These are phyloP conservation scores for Bungarus multicinctus DNA, from an alignment of 2,113 vertebrate genomes.

Conservation along the genomic window DNA sequence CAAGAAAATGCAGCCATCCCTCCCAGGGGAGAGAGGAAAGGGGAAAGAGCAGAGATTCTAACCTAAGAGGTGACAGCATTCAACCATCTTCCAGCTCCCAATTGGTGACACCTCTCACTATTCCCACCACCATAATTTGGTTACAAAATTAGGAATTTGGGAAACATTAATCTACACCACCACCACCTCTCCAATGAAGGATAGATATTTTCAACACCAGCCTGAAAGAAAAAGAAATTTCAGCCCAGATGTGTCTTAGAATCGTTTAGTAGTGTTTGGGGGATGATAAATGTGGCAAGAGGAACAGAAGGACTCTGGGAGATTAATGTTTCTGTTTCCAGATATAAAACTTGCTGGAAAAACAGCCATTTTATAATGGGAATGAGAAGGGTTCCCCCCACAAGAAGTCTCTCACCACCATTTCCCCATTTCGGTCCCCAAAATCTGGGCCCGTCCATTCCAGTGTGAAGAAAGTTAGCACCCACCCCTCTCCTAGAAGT, in stretches of 20 bases:
- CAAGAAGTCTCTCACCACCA: background rate
- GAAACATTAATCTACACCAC: background rate
- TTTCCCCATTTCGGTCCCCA: background rate
- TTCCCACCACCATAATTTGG: background rate
- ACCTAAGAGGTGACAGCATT: background rate
- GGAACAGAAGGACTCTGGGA: background rate
- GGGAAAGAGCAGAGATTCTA: background rate
- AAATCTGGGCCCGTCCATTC: background rate
- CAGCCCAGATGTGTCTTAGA: background rate
- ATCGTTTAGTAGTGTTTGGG: background rate
- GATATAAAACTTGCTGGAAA: background rate
- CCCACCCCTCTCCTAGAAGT: too few species aligned
- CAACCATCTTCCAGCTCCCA: background rate
- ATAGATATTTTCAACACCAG: background rate
- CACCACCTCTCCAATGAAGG: background rate
- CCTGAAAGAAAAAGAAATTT: background rate
- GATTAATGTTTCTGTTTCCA: background rate
- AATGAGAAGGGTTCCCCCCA: background rate
- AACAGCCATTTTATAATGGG: background rate
- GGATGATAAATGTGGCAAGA: background rate
- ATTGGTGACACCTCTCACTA: background rate
- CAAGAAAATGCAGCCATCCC: background rate
- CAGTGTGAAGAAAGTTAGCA: background rate
- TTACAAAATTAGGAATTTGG: background rate
- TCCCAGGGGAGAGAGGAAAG: background rate